These are phyloP conservation scores for Dunckerocampus dactyliophorus DNA, from an alignment of 2,113 vertebrate genomes.

Conservation along the genomic window DNA sequence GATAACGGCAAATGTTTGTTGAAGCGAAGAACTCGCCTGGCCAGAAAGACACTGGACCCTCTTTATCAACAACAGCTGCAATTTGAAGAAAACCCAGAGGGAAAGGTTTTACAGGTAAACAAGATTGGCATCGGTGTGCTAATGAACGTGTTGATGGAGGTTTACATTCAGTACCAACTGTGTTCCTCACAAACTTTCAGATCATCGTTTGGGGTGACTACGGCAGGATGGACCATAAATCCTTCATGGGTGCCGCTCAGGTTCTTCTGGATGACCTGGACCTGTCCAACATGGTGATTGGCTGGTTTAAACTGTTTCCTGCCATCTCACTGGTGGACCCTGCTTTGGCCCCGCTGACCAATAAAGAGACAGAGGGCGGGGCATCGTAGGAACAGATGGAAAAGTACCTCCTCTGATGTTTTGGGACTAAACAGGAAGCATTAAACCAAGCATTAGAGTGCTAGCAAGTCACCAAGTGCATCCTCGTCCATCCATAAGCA, in stretches of 20 bases:
- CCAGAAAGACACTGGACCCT: slow-evolving; percentile 93
- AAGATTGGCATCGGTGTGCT: too few relatives aligned
- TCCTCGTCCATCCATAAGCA: too few relatives aligned
- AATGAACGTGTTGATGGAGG: too few relatives aligned
- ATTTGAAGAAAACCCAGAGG: slow-evolving; percentile 93
- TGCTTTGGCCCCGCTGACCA: slow-evolving; percentile 92
- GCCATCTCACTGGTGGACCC: slow-evolving; percentile 95
- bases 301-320: slow-evolving; percentile 98
- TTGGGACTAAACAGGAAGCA: not conserved
- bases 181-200: slow-evolving; percentile 63
- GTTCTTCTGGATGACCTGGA: slow-evolving; percentile 97
- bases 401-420: not conserved
- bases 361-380: slow-evolving; percentile 79
- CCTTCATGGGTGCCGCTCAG: slow-evolving; percentile 97
- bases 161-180: not conserved
- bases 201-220: slow-evolving; percentile 99
- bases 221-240: slow-evolving; percentile 98
- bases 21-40: slow-evolving; percentile 97
- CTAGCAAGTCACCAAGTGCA: not conserved
- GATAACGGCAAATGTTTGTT: slow-evolving; percentile 94
- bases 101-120: slow-evolving; percentile 88
- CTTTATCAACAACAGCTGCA: slow-evolving; percentile 97
- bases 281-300: slow-evolving; percentile 97
- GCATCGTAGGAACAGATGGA: not conserved
- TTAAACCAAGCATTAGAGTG: not conserved